Base-by-base conservation (phyloP, 35 echinoderm and acorn worm species). In the Ophioderma brevispina region DNA sequence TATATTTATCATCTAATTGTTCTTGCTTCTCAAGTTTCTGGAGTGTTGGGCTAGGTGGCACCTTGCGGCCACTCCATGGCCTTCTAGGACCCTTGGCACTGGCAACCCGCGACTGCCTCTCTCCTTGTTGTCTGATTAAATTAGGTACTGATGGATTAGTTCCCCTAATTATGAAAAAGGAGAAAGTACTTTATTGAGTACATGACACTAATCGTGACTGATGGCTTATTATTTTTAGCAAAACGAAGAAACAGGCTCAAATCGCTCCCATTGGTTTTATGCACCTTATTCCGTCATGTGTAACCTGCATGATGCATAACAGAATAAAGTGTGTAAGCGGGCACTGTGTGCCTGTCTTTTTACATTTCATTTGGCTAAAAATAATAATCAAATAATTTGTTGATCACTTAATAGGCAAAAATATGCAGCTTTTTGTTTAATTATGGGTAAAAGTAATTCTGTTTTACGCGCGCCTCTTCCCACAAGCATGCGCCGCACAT, bases 101-200 rank as follows among this genome's bases (percentile, higher is more conserved):
- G 5, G 78, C 64, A 30, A n/a, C 37, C 30, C 55, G 37, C 23
- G 37, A 77, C 63, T 87, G 85, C 49, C 92, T 70, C 79, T 93
- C 92, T 37, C 92, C 92, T 81, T 93, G 92, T 40, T 88, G 86
- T 64, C 83, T 87, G 35, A 93, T 93, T 19, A 93, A 80, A 38
- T 93, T 79, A 36, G 92, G 85, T 37, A 93, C 88, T 31, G 92
- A 93, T 10, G 78, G 52, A 82, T 93, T 88, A 38, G 78, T 93
- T 15, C 80, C 80, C 92, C 92, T 93, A 38, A 40, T 75, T 36
- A 78, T 23, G 38, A 49, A 87, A 39, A 37, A 76, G 42, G 32
- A 75, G 13, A 23, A 39, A 25, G 75, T 11, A 0, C 31, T 31
- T 0, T 76, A 13, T 36, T 35, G 11, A 0, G 28, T 75, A 35